phyloP scores from a whole-genome alignment of 2,113 vertebrate species.

The Xenus cinereus region DNA sequence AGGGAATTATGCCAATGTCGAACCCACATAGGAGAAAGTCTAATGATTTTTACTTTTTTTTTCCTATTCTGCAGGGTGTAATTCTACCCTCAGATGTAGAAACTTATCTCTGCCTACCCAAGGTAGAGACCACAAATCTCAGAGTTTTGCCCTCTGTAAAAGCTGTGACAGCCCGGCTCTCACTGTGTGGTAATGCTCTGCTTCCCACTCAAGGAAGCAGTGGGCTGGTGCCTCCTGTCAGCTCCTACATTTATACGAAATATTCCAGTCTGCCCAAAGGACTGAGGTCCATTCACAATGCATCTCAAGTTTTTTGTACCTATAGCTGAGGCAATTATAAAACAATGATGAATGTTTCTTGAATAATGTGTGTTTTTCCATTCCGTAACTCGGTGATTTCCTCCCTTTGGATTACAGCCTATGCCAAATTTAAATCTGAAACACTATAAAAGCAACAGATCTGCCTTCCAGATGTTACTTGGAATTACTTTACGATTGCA shows the following conservation, averaged over 20 bases:
- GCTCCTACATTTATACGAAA: not conserved
- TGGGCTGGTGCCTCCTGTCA: not conserved
- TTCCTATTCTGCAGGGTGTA: not conserved
- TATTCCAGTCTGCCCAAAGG: not conserved
- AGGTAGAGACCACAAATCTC: not conserved
- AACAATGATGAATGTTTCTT: not conserved
- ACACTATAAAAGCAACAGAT: not conserved
- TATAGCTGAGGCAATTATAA: not conserved
- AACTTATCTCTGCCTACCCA: not conserved
- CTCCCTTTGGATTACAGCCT: not conserved
- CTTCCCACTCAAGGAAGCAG: not conserved
- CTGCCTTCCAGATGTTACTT: constrained; percentile 15
- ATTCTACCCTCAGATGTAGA: not conserved
- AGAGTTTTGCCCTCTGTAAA: not conserved
- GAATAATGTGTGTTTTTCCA: not conserved
- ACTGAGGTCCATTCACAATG: not conserved
- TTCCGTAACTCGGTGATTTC: not conserved
- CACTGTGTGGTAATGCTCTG: not conserved
- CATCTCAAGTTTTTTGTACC: not conserved
- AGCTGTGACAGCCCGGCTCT: not conserved
- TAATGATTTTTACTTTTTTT: not conserved
- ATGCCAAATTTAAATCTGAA: constrained; percentile 13
- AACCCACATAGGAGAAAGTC: not conserved
- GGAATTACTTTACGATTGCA: not conserved
- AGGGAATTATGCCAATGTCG: not conserved